Conservation (phyloP, 2,113 vertebrate genomes). For the Indri indri region DNA sequence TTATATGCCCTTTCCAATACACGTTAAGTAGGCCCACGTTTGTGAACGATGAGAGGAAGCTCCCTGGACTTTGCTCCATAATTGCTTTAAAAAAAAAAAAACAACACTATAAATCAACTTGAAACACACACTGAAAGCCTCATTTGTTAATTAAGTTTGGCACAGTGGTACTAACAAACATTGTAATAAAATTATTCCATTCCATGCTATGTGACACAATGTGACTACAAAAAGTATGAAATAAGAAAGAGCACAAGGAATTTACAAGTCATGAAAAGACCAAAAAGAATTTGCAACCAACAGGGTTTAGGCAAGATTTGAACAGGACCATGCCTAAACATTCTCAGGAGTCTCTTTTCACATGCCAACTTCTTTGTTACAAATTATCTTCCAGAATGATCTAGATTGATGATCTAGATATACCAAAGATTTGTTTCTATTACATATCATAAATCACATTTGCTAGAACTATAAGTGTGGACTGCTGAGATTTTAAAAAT, state of each 20-base stretch:
- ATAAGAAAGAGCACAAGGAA: neutral
- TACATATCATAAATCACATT: conserved; percentile 12
- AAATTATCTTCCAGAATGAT: neutral
- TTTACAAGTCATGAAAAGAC: neutral
- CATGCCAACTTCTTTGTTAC: neutral
- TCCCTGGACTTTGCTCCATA: neutral
- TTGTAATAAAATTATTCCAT: neutral
- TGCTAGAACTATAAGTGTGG: neutral
- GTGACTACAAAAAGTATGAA: neutral
- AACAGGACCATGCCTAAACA: neutral
- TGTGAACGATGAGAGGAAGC: neutral
- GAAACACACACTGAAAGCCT: neutral
- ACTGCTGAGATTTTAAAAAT: neutral
- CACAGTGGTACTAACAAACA: neutral
- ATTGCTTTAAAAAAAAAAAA: neutral
- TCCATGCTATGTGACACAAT: neutral
- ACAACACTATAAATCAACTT: neutral
- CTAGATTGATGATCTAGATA: neutral
- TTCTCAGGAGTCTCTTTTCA: neutral
- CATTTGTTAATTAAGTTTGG: neutral
- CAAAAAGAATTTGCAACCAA: neutral
- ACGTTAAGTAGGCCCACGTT: neutral
- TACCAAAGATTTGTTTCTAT: neutral
- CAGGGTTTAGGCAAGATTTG: neutral
- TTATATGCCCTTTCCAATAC: neutral